Evolutionary conservation across 2,888 invertebrate genomes (phyloP).

Genomic region (Automeris io): DNA sequence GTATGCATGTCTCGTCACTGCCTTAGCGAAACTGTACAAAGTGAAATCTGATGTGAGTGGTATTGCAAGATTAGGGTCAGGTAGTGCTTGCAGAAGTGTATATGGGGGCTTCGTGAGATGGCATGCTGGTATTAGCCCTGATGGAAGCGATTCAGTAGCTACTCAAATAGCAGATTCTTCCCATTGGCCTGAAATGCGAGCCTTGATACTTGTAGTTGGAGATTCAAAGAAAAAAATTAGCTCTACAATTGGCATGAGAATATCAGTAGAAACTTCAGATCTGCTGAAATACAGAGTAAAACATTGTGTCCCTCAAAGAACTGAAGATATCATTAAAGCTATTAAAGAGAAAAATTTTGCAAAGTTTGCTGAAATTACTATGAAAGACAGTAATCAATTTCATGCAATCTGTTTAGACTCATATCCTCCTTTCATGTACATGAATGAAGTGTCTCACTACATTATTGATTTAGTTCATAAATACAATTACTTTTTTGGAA

Average conservation of each 20-base stretch:
- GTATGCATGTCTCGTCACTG: constrained; percentile 93
- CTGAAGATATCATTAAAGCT: constrained; percentile 66
- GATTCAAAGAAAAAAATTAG: constrained; percentile 89
- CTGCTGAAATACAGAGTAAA: constrained; percentile 86
- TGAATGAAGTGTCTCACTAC: constrained; percentile 91
- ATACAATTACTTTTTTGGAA: constrained; percentile 84
- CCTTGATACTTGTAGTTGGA: constrained; percentile 92
- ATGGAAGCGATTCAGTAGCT: constrained; percentile 87
- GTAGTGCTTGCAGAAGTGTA: constrained; percentile 97
- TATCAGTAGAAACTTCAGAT: constrained; percentile 86
- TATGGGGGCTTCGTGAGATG: constrained; percentile 97
- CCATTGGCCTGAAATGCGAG: constrained; percentile 95
- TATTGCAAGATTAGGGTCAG: constrained; percentile 92
- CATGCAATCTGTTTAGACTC: constrained; percentile 96
- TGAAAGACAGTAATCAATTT: constrained; percentile 98
- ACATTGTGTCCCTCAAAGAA: constrained; percentile 84
- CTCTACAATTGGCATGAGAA: constrained; percentile 94
- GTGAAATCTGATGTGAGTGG: constrained; percentile 84
- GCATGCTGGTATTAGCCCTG: constrained; percentile 81
- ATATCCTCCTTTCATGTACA: constrained; percentile 94
- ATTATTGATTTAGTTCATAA: constrained; percentile 88
- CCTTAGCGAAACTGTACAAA: constrained; percentile 86
- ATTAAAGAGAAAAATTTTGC: constrained; percentile 85
- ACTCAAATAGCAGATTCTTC: constrained; percentile 81
- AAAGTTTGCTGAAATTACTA: constrained; percentile 93